Percentiles rank a stretch among this genome's conserved stretches.
These are phyloP conservation scores for Fissipunctia ypsillon DNA, from an alignment of 2,888 invertebrate genomes.

Conservation along the genomic window DNA sequence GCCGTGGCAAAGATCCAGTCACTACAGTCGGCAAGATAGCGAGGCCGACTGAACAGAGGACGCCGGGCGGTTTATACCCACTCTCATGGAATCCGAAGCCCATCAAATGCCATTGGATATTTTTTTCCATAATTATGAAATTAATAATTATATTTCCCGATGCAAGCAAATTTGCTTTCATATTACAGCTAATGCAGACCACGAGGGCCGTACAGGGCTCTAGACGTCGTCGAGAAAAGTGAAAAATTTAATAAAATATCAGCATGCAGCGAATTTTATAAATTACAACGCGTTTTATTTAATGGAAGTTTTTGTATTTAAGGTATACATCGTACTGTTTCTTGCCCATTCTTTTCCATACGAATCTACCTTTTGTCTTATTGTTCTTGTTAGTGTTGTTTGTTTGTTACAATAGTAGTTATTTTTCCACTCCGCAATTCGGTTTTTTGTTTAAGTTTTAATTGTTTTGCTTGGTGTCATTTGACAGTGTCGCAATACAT, in stretches of 20 bases:
- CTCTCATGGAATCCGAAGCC: not conserved
- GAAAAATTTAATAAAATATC: conserved; percentile 20
- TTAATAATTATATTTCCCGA: conserved; percentile 9
- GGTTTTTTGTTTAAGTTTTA: too few relatives aligned
- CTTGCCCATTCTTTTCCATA: too few relatives aligned
- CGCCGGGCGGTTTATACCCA: not conserved
- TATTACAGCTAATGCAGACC: conserved; percentile 5
- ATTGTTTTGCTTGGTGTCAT: too few relatives aligned
- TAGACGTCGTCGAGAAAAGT: conserved; percentile 15
- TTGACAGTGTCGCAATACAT: too few relatives aligned
- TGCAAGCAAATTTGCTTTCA: conserved; percentile 1
- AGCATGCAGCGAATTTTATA: not conserved
- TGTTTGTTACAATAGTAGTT: too few relatives aligned
- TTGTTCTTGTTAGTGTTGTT: too few relatives aligned
- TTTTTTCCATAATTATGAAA: not conserved
- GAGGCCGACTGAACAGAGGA: not conserved
- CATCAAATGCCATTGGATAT: not conserved
- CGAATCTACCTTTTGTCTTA: too few relatives aligned
- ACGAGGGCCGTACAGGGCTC: conserved; percentile 13
- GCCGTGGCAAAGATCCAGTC: not conserved
- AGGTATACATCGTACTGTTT: too few relatives aligned
- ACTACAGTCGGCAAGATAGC: not conserved
- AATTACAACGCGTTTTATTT: conserved; percentile 17
- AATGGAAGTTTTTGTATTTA: not conserved
- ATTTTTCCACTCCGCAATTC: too few relatives aligned